phyloP scores from a whole-genome alignment of 1,140 invertebrate genomes.

The Chelonus insularis region DNA sequence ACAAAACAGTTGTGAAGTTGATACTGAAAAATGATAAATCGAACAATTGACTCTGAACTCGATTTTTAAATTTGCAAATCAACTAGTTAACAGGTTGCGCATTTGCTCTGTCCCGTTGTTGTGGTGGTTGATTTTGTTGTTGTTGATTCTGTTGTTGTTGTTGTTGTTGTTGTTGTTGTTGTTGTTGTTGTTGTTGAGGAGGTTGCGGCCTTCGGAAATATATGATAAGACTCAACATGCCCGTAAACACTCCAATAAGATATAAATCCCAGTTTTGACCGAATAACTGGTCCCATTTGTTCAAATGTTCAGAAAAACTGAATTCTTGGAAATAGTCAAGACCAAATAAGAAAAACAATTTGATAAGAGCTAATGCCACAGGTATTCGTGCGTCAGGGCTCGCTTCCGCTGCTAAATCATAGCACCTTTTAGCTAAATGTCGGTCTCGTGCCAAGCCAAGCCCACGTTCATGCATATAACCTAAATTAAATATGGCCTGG shows the following conservation, averaged over 20 bases:
- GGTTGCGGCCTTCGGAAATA: conserved; percentile 73
- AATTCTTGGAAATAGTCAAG: conserved; percentile 74
- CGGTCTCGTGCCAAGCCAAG: conserved; percentile 78
- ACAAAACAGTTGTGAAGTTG: too few species aligned
- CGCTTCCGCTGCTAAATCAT: conserved; percentile 95
- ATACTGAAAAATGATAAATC: background rate
- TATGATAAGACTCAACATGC: conserved; percentile 79
- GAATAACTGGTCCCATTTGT: conserved; percentile 60
- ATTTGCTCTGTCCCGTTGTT: conserved; percentile 35
- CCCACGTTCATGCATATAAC: conserved; percentile 99
- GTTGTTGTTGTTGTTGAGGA: conserved; percentile 38
- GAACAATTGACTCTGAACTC: conserved; percentile 8
- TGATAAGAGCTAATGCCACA: conserved; percentile 88
- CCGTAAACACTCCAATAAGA: conserved; percentile 79
- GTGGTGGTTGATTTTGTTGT: background rate
- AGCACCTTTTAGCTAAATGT: conserved; percentile 87
- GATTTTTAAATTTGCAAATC: background rate
- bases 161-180: background rate
- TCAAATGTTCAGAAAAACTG: conserved; percentile 51
- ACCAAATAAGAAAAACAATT: conserved; percentile 81
- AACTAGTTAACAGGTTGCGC: conserved; percentile 44
- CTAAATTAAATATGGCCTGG: conserved; percentile 99
- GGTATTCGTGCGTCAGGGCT: conserved; percentile 93
- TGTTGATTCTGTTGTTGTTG: background rate
- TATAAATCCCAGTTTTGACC: conserved; percentile 94